A percentile compares a stretch with the other conserved stretches of the same genome.
phyloP scores from a whole-genome alignment of 2,888 invertebrate genomes.

The Cabera pusaria region DNA sequence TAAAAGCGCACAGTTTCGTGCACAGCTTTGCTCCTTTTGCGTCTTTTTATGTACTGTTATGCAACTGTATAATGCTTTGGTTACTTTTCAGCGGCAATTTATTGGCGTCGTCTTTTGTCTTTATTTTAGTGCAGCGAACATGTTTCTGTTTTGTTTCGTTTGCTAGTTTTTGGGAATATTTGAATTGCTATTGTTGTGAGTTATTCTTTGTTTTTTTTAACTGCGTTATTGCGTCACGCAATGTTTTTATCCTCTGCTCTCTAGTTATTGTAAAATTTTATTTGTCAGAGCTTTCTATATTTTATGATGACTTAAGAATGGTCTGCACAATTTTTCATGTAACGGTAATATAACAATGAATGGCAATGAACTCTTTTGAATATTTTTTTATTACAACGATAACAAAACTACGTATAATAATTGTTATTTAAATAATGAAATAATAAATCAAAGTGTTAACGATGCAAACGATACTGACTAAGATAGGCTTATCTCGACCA shows the following conservation, averaged over 20 bases:
- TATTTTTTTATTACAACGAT: no score
- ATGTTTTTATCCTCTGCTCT: conserved; percentile 9
- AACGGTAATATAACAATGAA: neutral
- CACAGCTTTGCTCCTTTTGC: conserved; percentile 75
- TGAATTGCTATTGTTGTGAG: conserved; percentile 51
- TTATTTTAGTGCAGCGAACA: conserved; percentile 71
- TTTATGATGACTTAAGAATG: no score
- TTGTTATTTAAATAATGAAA: conserved; percentile 4
- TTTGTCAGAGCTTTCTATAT: neutral
- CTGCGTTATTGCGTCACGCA: conserved; percentile 23
- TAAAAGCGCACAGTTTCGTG: conserved; percentile 82
- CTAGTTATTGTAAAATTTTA: neutral
- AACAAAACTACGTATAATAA: no score
- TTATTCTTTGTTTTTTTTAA: conserved; percentile 23
- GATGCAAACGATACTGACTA: conserved; percentile 37
- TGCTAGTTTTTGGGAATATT: conserved; percentile 46
- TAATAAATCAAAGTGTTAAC: conserved; percentile 35
- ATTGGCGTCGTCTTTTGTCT: conserved; percentile 75
- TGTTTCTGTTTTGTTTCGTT: conserved; percentile 63
- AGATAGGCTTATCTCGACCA: conserved; percentile 51
- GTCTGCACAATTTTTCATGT: no score
- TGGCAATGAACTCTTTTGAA: no score
- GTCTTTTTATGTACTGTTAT: conserved; percentile 81
- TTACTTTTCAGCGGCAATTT: conserved; percentile 79
- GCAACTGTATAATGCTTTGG: conserved; percentile 81